A percentile compares a stretch with the other conserved stretches of the same genome.
Conservation (phyloP, 2,797 vertebrate species). For the Eurystomus glaucurus region DNA sequence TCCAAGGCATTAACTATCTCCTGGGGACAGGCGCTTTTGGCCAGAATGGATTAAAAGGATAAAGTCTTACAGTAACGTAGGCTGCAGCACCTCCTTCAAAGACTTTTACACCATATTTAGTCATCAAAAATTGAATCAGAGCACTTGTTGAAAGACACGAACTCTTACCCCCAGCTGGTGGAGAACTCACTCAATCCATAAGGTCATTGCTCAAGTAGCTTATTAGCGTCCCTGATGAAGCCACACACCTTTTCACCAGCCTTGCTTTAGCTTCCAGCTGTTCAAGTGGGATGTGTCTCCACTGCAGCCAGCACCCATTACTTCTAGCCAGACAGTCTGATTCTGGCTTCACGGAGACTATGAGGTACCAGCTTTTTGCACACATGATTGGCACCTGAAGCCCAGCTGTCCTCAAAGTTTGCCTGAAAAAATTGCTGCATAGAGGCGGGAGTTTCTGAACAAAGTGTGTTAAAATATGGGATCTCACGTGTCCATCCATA, state of each 20-base stretch:
- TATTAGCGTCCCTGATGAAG: neutral
- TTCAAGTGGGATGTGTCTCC: neutral
- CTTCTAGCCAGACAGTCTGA: neutral
- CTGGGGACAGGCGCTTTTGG: neutral
- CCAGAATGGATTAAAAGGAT: neutral
- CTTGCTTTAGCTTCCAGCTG: neutral
- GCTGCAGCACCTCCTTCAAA: neutral
- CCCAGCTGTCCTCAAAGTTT: neutral
- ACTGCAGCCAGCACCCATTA: neutral
- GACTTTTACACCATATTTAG: neutral
- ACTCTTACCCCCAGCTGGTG: neutral
- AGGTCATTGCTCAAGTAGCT: neutral
- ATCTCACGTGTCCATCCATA: neutral
- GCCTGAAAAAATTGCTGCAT: neutral
- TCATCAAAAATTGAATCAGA: neutral
- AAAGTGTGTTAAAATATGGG: neutral
- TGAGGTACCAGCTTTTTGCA: neutral
- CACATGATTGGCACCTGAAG: neutral
- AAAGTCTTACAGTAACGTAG: neutral
- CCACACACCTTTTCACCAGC: neutral
- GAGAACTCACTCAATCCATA: neutral
- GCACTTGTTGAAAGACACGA: neutral
- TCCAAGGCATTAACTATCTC: neutral
- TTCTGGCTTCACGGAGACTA: neutral
- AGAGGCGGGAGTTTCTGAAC: neutral